phyloP scores from a whole-genome alignment of 2,113 vertebrate genomes.

The Ictidomys tridecemlineatus region DNA sequence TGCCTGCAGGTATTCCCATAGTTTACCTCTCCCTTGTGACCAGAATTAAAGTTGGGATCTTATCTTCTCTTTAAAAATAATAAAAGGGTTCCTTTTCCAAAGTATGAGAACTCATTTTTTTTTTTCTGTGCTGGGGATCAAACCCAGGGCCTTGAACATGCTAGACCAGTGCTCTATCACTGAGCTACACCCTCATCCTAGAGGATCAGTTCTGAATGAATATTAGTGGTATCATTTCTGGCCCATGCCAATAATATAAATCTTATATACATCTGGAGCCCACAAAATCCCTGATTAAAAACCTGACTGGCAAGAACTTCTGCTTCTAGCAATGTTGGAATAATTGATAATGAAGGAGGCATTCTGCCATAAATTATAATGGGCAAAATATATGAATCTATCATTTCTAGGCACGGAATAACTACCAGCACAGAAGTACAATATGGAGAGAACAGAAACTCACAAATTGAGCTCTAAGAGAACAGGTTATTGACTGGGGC shows the following conservation, averaged over 20 bases:
- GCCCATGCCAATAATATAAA: not conserved
- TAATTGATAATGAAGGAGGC: not conserved
- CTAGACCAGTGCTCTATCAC: not conserved
- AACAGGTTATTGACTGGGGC: not conserved
- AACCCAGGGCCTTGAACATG: not conserved
- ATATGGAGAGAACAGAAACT: not conserved
- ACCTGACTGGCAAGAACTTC: not conserved
- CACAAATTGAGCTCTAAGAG: not conserved
- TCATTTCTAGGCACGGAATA: not conserved
- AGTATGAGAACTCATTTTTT: not conserved
- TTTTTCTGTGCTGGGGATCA: not conserved
- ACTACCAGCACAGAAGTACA: not conserved
- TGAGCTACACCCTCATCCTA: not conserved
- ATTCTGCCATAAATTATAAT: not conserved
- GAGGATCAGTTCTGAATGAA: not conserved
- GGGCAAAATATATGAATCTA: not conserved
- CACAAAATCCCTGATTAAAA: slow-evolving; percentile 23
- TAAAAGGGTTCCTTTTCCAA: not conserved
- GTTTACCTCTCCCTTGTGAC: not conserved
- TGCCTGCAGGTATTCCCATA: not conserved
- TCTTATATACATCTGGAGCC: not conserved
- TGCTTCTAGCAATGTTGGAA: not conserved
- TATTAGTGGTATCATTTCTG: not conserved
- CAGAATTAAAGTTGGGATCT: not conserved
- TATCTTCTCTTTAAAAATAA: slow-evolving; percentile 29